phyloP scores from a whole-genome alignment of 1,140 invertebrate species.

The Oreohelix idahoensis region DNA sequence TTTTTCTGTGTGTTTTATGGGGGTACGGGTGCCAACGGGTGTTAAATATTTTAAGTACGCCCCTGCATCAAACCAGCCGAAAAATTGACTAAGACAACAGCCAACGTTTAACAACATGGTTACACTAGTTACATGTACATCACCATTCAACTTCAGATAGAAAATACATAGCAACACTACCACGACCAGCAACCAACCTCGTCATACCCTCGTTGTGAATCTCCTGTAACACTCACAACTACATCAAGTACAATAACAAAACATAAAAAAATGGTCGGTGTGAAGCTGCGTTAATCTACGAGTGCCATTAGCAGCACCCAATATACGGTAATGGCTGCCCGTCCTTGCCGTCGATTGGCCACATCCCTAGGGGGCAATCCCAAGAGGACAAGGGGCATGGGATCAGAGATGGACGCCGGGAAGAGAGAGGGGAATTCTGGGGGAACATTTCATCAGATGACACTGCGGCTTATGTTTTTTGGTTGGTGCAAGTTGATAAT shows the following conservation, averaged over 20 bases:
- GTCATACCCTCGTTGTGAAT: too few relatives aligned
- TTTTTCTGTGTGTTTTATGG: too few relatives aligned
- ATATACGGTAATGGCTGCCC: slow-evolving; percentile 9
- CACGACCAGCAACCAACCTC: too few relatives aligned
- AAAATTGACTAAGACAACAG: too few relatives aligned
- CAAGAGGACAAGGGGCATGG: background rate
- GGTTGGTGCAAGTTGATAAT: background rate
- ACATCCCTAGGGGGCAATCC: background rate
- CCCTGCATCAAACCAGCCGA: too few relatives aligned
- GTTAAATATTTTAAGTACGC: too few relatives aligned
- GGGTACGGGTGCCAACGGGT: too few relatives aligned
- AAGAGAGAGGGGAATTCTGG: background rate
- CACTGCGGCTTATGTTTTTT: background rate
- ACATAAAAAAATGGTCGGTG: background rate
- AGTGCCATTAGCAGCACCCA: slow-evolving; percentile 4
- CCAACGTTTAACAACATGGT: too few relatives aligned
- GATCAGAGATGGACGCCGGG: background rate
- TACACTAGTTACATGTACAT: too few relatives aligned
- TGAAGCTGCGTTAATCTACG: slow-evolving; percentile 3
- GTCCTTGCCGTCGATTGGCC: slow-evolving; percentile 8
- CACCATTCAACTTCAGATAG: too few relatives aligned
- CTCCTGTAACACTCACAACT: too few relatives aligned
- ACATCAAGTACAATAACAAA: background rate
- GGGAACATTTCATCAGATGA: background rate
- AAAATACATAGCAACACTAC: too few relatives aligned